A percentile compares a stretch with the other conserved stretches of the same genome.
Conservation (phyloP, 2,888 invertebrate species). For the Andrena bucephala region DNA sequence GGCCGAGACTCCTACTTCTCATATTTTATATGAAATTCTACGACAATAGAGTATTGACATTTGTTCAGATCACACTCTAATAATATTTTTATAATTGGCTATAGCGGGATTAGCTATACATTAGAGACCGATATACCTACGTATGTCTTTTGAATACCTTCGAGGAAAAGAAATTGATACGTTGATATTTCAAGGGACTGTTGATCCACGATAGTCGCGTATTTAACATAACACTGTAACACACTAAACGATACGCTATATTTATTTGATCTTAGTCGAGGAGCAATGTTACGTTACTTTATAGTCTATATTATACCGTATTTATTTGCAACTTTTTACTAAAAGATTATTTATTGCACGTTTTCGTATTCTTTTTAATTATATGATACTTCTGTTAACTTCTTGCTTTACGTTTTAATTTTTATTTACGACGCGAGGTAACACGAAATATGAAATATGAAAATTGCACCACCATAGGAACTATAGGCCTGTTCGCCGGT, state of each 20-base stretch:
- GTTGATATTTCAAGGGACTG: constrained; percentile 15
- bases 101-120: constrained; percentile 39
- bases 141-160: constrained; percentile 24
- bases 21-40: constrained; percentile 60
- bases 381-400: constrained; percentile 44
- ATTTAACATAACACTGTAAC: constrained; percentile 25
- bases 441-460: not conserved
- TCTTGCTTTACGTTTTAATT: constrained; percentile 46
- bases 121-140: constrained; percentile 45
- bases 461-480: constrained; percentile 16
- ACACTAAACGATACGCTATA: constrained; percentile 31
- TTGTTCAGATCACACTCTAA: constrained; percentile 53
- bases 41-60: constrained; percentile 53
- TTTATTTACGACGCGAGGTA: constrained; percentile 27
- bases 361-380: constrained; percentile 58
- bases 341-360: constrained; percentile 64
- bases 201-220: constrained; percentile 21
- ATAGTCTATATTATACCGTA: constrained; percentile 63
- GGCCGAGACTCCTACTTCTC: constrained; percentile 44
- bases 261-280: constrained; percentile 51
- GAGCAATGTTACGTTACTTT: constrained; percentile 64
- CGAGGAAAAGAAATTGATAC: constrained; percentile 6
- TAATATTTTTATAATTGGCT: constrained; percentile 71
- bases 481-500: not conserved
- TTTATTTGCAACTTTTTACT: constrained; percentile 65